Evolutionary conservation across 1,140 invertebrate genomes (phyloP), one percentile per base, ranked within the genome.

Genomic region (Cyphomyrmex costatus): DNA sequence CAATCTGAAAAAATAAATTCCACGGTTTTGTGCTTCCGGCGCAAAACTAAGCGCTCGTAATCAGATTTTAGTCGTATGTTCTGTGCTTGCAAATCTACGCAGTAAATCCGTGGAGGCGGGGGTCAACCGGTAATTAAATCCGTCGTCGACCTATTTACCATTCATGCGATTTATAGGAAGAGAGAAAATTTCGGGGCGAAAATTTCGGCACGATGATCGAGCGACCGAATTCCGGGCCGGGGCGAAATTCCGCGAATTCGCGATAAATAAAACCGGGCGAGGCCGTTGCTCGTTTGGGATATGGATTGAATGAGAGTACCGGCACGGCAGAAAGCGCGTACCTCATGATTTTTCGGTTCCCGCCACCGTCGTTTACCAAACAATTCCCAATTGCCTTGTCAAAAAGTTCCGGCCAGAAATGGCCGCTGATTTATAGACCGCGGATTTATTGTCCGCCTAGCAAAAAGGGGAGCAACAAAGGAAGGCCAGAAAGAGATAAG

Each of bases 331-430:
- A 89, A 91, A 91, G 83, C 90, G 90, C 88, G 86, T 84, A 82
- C 85, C 90, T 91, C 90, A 91, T 91, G 90, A 91, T 91, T 91
- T 91, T 91, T 88, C 87, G 74, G 66, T 49, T 36, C 87, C 82
- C 63, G 51, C 61, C n/a, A 66, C 63, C 88, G 88, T 89, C 89
- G 91, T 92, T 92, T 92, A 92, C 91, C 92, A 92, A 92, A 92
- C 92, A 92, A 92, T 92, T 92, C 91, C 92, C 91, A 92, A 92
- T 92, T 92, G 92, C 91, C 92, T 91, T 92, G 92, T 92, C 92
- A 92, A 91, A 92, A 92, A 91, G 91, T 91, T 93, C 91, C 90
- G 85, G 91, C 85, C 91, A 91, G 91, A 92, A 91, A 92, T 92
- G 89, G 90, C 88, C 80, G 86, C 89, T 92, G 91, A 92, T 92